Percentiles rank a stretch among this genome's conserved stretches.
phyloP scores from a whole-genome alignment of 1,140 invertebrate genomes.

The Drosophila ambigua region DNA sequence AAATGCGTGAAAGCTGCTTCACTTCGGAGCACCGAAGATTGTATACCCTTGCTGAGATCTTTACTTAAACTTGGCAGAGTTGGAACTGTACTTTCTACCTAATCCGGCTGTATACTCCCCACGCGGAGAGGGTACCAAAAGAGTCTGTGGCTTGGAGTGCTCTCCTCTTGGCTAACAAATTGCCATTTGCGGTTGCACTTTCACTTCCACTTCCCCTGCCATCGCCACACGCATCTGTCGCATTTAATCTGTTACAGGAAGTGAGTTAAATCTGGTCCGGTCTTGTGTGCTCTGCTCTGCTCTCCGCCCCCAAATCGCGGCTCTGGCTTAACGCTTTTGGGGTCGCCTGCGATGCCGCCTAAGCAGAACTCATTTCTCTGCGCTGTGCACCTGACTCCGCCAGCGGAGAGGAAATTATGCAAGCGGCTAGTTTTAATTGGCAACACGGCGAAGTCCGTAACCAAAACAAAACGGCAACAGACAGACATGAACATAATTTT shows the following conservation, averaged over 20 bases:
- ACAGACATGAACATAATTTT: constrained; percentile 45
- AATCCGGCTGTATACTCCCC: too few relatives aligned
- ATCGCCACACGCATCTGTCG: constrained; percentile 67
- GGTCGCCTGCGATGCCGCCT: constrained; percentile 20
- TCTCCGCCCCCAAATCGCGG: constrained; percentile 4
- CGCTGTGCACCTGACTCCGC: constrained; percentile 23
- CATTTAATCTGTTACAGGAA: constrained; percentile 68
- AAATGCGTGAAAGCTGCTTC: too few relatives aligned
- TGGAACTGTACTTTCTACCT: too few relatives aligned
- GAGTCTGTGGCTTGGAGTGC: constrained; percentile 1
- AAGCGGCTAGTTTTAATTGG: constrained; percentile 67
- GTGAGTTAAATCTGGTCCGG: constrained; percentile 29
- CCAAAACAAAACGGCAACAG: constrained; percentile 67
- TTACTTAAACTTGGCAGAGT: too few relatives aligned
- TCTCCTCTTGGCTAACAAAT: constrained; percentile 38
- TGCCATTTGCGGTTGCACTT: constrained; percentile 53
- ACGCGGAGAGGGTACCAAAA: constrained; percentile 10
- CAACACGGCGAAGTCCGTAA: constrained; percentile 60
- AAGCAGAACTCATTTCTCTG: constrained; percentile 18
- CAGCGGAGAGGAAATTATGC: constrained; percentile 52
- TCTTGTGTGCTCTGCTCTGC: background rate
- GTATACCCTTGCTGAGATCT: too few relatives aligned
- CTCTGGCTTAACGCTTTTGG: constrained; percentile 28
- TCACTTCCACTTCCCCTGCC: constrained; percentile 60
- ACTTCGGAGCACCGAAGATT: too few relatives aligned